Evolutionary conservation across 2,888 invertebrate genomes (phyloP).

Genomic region (Megalurothrips usitatus): DNA sequence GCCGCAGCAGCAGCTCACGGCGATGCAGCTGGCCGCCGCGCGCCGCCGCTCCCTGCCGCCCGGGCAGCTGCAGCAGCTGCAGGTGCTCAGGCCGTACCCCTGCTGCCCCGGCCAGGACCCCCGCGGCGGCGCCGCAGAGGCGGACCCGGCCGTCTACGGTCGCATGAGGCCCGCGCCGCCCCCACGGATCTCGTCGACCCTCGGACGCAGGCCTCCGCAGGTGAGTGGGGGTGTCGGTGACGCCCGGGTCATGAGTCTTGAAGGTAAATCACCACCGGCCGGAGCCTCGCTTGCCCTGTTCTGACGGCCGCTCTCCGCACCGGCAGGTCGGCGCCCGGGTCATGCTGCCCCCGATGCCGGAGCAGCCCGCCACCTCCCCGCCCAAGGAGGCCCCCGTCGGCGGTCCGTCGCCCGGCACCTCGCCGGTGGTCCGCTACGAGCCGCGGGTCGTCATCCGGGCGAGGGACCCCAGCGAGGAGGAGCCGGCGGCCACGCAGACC

Average conservation of each 20-base stretch:
- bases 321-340: background rate
- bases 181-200: slow-evolving; percentile 64
- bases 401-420: background rate
- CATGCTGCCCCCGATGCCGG: background rate
- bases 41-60: slow-evolving; percentile 38
- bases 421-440: background rate
- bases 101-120: slow-evolving; percentile 40
- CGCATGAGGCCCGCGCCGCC: slow-evolving; percentile 58
- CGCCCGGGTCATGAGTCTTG: too few relatives aligned
- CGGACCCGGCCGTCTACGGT: slow-evolving; percentile 36
- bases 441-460: slow-evolving; percentile 6
- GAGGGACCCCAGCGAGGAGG: background rate
- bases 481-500: background rate
- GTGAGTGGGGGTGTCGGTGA: slow-evolving; percentile 47
- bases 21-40: background rate
- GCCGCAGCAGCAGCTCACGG: slow-evolving; percentile 9
- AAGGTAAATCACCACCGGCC: too few relatives aligned
- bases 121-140: slow-evolving; percentile 40
- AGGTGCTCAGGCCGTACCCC: slow-evolving; percentile 38
- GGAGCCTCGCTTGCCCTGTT: background rate
- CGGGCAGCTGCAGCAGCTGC: slow-evolving; percentile 21
- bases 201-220: slow-evolving; percentile 52
- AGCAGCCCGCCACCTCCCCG: background rate
- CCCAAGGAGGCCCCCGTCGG: background rate
- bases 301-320: background rate